A percentile compares a stretch with the other conserved stretches of the same genome.
Conservation (phyloP, 2,113 vertebrate genomes). For the Oreotragus oreotragus region DNA sequence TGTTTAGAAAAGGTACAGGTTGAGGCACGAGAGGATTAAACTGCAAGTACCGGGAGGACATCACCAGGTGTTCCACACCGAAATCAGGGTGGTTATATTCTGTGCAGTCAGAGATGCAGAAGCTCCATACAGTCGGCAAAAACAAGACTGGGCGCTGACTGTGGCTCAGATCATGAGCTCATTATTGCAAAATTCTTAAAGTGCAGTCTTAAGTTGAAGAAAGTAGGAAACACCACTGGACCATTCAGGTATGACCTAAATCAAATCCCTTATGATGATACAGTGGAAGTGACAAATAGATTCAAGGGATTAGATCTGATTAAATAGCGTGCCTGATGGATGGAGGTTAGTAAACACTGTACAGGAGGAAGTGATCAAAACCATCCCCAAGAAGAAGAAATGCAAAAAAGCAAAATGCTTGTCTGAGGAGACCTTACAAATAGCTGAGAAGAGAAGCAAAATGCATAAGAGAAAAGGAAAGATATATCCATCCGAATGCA, state of each 20-base stretch:
- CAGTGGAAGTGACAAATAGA: neutral
- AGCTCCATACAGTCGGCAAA: neutral
- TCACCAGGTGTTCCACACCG: accelerated
- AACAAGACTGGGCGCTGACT: neutral
- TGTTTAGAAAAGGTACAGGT: accelerated
- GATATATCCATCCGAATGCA: neutral
- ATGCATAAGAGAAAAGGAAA: neutral
- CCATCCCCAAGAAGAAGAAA: neutral
- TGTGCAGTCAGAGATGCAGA: neutral
- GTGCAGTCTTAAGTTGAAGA: neutral
- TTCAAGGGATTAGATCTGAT: neutral
- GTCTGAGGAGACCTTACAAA: neutral
- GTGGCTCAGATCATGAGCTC: neutral
- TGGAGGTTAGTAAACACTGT: neutral
- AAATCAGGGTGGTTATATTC: accelerated
- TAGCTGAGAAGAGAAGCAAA: too few relatives aligned
- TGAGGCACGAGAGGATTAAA: accelerated
- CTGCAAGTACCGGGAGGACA: accelerated
- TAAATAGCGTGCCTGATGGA: neutral
- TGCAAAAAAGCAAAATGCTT: neutral
- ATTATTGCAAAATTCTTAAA: neutral
- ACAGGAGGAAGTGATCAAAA: neutral
- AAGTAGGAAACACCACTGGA: neutral
- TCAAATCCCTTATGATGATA: neutral
- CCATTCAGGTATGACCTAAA: neutral